Base-by-base conservation (phyloP, 2,888 invertebrate species). In the Anoplius nigerrimus region DNA sequence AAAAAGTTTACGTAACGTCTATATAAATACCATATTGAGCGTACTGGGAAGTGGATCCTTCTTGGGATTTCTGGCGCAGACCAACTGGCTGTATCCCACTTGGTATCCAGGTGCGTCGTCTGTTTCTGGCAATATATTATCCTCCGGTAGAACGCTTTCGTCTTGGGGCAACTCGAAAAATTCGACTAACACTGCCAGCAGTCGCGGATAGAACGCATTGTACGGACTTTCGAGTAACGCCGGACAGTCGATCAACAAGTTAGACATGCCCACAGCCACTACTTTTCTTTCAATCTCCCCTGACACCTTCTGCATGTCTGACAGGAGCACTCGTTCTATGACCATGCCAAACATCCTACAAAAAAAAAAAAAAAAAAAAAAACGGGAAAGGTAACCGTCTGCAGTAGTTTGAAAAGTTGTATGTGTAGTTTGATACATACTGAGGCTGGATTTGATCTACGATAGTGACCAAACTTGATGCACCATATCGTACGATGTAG, bases 261-360 rank as follows among this genome's bases (percentile, higher is more conserved):
- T 95, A 1, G 94, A 94, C 79, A 98, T 92, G 62, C 98, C 99
- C 45, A 97, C 95, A 0, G 97, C 96, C 62, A 97, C 95, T 75
- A 98, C 94, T 90, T 97, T 97, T 66, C 95, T 93, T 85, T 99
- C 98, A 34, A 94, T 90, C 56, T 91, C 90, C 0, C 96, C 97
- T 13, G 93, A 92, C 15, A 98, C 94, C 86, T 97, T 97, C 89
- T 95, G 95, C 82, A 97, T 90, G 84, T 98, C 98, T 0, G 94
- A 90, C 20, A 98, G 90, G 65, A 97, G 91, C 11, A 99, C 92
- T 67, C 97, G 95, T 84, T 98, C 97, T 75, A 97, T 88, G 60
- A 99, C 95, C 98, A 98, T 98, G 24, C 94, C 94, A 91, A 98
- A 99, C 95, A 99, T 96, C 81, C 96, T 95, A 83, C 72, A 79